A percentile compares a stretch with the other conserved stretches of the same genome.
Evolutionary conservation across 2,888 invertebrate species (phyloP).

Genomic region (Apamea crenata): DNA sequence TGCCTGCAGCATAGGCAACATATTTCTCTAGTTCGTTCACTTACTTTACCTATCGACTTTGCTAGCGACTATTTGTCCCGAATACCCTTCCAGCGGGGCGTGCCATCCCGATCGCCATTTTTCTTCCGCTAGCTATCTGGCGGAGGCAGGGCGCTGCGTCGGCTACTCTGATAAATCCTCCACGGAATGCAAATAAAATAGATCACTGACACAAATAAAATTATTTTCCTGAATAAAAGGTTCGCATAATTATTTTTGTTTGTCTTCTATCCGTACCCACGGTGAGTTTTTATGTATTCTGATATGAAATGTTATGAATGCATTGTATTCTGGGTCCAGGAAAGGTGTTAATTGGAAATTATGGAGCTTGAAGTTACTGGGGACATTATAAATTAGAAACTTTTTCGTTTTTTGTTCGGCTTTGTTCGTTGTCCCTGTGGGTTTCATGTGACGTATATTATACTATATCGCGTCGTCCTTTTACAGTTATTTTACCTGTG

Average conservation of each 20-base stretch:
- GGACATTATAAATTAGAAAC: conserved; percentile 49
- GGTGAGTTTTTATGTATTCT: conserved; percentile 28
- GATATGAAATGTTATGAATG: too few species aligned
- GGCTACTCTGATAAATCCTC: conserved; percentile 78
- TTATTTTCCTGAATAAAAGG: conserved; percentile 58
- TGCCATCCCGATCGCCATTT: conserved; percentile 76
- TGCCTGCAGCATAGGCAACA: background rate
- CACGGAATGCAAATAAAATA: conserved; percentile 77
- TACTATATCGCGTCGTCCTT: background rate
- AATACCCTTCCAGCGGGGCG: conserved; percentile 65
- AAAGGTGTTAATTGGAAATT: conserved; percentile 59
- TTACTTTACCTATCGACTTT: conserved; percentile 40
- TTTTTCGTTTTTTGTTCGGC: conserved; percentile 46
- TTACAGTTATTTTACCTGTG: background rate
- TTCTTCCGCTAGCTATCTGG: conserved; percentile 77
- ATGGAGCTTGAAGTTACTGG: conserved; percentile 53
- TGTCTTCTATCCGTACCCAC: conserved; percentile 11
- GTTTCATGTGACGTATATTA: conserved; percentile 26
- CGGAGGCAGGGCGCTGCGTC: conserved; percentile 76
- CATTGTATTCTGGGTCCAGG: conserved; percentile 21
- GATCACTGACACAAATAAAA: conserved; percentile 61
- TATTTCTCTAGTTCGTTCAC: conserved; percentile 22
- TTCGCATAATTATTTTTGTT: conserved; percentile 53
- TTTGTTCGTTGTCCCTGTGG: conserved; percentile 33
- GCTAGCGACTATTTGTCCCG: conserved; percentile 55